Conservation (phyloP, 2,888 invertebrate genomes). For the Smittia aterrima region DNA sequence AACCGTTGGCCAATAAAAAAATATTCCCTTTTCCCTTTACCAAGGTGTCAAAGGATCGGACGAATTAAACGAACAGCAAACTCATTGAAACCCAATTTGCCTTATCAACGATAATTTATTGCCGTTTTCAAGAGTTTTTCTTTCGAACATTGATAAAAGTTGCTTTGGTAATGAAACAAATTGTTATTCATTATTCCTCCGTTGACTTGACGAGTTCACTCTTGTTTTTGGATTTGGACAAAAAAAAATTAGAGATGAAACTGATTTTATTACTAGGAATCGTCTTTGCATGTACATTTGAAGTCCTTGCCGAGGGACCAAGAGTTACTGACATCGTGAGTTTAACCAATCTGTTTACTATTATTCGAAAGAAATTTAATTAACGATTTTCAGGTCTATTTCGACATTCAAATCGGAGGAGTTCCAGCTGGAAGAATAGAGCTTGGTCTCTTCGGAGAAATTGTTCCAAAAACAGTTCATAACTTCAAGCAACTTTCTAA, state of each 20-base stretch:
- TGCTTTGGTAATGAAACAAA: no score
- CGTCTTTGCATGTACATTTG: background rate
- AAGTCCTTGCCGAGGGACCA: background rate
- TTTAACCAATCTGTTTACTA: background rate
- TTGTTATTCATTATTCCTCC: no score
- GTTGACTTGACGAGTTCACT: background rate
- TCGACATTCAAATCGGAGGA: constrained; percentile 79
- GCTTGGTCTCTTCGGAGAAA: constrained; percentile 91
- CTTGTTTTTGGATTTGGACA: background rate
- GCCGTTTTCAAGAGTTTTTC: no score
- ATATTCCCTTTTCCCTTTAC: no score
- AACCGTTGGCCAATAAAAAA: no score
- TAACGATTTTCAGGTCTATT: constrained; percentile 72
- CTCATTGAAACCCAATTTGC: no score
- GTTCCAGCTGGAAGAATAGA: constrained; percentile 66
- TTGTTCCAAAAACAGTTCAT: constrained; percentile 84
- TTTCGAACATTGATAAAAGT: no score
- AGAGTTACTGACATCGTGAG: constrained; percentile 32
- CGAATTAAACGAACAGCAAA: no score
- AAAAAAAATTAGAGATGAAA: constrained; percentile 32
- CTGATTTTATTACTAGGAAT: background rate
- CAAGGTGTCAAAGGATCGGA: no score
- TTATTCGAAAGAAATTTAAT: background rate
- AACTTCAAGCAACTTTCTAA: constrained; percentile 81
- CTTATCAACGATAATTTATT: no score